Evolutionary conservation across 35 echinoderm and acorn worm genomes (phyloP).

Genomic region (Apostichopus californicus): DNA sequence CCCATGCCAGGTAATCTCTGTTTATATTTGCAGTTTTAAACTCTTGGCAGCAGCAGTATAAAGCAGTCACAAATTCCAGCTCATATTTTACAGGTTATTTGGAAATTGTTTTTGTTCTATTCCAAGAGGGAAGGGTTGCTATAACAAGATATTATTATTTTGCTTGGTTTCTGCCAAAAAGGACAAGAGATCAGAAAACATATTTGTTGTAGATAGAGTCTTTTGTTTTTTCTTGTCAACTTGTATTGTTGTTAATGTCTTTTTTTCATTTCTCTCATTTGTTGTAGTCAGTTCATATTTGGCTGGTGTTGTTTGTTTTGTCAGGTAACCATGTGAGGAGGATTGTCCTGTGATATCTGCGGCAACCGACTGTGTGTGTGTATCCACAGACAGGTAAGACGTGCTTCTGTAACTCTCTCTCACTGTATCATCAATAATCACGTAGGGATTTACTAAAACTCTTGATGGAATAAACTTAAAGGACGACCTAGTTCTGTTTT

Average conservation of each 20-base stretch:
- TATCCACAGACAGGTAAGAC: too few relatives aligned
- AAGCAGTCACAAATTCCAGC: neutral
- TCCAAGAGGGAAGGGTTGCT: neutral
- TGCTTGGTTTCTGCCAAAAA: neutral
- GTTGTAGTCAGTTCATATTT: too few relatives aligned
- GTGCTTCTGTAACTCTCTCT: too few relatives aligned
- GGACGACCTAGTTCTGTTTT: too few relatives aligned
- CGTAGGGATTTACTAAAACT: too few relatives aligned
- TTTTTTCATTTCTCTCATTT: too few relatives aligned
- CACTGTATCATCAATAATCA: too few relatives aligned
- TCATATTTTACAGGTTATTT: conserved; percentile 43
- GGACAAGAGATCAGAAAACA: neutral
- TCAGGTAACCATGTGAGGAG: neutral
- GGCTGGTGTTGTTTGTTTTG: neutral
- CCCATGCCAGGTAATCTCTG: neutral
- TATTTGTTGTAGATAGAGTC: too few relatives aligned
- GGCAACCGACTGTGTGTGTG: too few relatives aligned
- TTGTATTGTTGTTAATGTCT: too few relatives aligned
- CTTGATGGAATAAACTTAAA: too few relatives aligned
- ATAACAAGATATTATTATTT: conserved; percentile 11
- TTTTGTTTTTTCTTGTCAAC: too few relatives aligned
- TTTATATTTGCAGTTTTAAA: conserved; percentile 44
- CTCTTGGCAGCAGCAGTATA: neutral
- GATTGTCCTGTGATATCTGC: neutral
- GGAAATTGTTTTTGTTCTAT: neutral